Conservation (phyloP, 2,888 invertebrate species). For the Alloplasta piceator region DNA sequence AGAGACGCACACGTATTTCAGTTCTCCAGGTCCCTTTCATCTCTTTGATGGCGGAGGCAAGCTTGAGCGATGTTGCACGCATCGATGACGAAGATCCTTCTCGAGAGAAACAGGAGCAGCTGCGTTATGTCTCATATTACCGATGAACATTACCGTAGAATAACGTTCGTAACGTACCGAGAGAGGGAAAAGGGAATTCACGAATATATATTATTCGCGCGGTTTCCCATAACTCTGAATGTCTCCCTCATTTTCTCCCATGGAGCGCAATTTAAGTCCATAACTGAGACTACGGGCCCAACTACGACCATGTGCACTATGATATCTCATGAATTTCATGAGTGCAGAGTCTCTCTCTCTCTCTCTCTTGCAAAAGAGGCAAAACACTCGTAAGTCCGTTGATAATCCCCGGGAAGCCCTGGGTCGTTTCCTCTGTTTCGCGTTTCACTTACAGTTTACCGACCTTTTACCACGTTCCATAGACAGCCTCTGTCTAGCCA, state of each 20-base stretch:
- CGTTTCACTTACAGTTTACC: conserved; percentile 57
- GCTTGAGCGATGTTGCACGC: not conserved
- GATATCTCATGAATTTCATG: conserved; percentile 27
- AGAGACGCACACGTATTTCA: not conserved
- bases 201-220: not conserved
- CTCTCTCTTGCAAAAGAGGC: conserved; percentile 15
- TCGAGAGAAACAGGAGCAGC: not conserved
- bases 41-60: not conserved
- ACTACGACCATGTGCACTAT: conserved; percentile 6
- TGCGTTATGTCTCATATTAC: not conserved
- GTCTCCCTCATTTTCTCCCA: not conserved
- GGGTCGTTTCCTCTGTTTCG: conserved; percentile 54
- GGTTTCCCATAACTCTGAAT: not conserved
- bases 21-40: not conserved
- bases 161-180: not conserved
- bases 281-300: not conserved
- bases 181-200: not conserved
- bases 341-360: conserved; percentile 14
- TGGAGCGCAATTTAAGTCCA: no score
- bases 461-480: conserved; percentile 29
- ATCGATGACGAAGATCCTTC: not conserved
- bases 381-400: conserved; percentile 51
- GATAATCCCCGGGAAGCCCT: conserved; percentile 55
- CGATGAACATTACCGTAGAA: not conserved
- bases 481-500: conserved; percentile 6